Percentiles rank a stretch among this genome's conserved stretches.
phyloP scores from a whole-genome alignment of 2,113 vertebrate species.

The Saccopteryx leptura region DNA sequence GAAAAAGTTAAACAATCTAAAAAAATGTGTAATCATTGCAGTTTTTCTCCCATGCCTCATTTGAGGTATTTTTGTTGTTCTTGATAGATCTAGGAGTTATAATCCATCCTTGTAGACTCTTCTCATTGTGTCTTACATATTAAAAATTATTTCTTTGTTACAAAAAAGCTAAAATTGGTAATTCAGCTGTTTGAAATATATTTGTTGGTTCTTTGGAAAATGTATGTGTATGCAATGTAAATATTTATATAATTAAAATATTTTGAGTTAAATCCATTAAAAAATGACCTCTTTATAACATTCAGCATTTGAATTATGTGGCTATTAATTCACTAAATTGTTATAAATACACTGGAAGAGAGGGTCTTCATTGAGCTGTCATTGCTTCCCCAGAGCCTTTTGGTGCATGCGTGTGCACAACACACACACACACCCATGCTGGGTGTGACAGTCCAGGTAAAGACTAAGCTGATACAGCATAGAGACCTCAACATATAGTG shows the following conservation, averaged over 20 bases:
- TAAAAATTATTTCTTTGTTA: slow-evolving; percentile 37
- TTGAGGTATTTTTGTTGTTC: not conserved
- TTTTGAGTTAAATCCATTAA: not conserved
- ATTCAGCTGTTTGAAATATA: slow-evolving; percentile 37
- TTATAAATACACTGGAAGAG: not conserved
- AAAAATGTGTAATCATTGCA: not conserved
- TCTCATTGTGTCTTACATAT: not conserved
- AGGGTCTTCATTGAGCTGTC: not conserved
- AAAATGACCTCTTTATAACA: not conserved
- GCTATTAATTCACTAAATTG: not conserved
- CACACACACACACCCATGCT: not conserved
- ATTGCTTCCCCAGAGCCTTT: not conserved
- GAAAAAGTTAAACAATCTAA: not conserved
- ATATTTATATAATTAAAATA: not conserved
- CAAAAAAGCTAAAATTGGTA: slow-evolving; percentile 44
- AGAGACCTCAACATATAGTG: not conserved
- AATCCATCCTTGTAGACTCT: not conserved
- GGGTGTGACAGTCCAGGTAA: not conserved
- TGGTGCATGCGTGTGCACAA: too few relatives aligned
- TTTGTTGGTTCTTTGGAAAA: slow-evolving; percentile 19
- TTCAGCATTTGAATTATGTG: slow-evolving; percentile 28
- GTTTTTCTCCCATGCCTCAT: not conserved
- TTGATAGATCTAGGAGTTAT: not conserved
- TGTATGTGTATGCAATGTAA: not conserved
- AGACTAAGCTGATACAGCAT: not conserved